These are phyloP conservation scores for Ochotona princeps DNA, from an alignment of 2,113 vertebrate species.

Conservation along the genomic window DNA sequence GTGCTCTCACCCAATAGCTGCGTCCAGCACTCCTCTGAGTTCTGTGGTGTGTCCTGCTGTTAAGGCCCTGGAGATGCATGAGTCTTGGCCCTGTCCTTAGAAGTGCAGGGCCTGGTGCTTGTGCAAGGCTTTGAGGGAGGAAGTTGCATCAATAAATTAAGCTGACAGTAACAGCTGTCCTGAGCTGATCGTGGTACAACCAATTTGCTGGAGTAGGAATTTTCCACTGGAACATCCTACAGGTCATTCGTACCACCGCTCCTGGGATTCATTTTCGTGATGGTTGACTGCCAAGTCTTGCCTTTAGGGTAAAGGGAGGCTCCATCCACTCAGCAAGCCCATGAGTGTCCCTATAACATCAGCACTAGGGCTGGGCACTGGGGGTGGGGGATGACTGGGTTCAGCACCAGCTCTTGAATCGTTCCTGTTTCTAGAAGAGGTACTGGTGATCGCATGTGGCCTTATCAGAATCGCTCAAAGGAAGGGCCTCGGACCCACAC, in stretches of 20 bases:
- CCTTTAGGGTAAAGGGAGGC: background rate
- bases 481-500: background rate
- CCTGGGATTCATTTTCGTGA: background rate
- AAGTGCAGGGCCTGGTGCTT: background rate
- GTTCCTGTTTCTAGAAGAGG: background rate
- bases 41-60: background rate
- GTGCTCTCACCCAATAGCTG: background rate
- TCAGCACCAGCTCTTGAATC: fast-evolving
- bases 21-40: background rate
- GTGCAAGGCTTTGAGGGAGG: background rate
- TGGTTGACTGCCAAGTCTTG: background rate
- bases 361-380: fast-evolving
- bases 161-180: background rate
- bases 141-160: background rate
- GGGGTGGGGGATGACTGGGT: background rate
- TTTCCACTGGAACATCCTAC: background rate
- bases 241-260: background rate
- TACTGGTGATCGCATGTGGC: background rate
- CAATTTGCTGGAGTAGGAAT: background rate
- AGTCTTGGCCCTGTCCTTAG: background rate
- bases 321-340: background rate
- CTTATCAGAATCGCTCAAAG: background rate
- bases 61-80: background rate
- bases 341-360: background rate
- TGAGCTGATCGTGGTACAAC: background rate